phyloP scores from a whole-genome alignment of 2,888 invertebrate genomes.

The Macaria notata region DNA sequence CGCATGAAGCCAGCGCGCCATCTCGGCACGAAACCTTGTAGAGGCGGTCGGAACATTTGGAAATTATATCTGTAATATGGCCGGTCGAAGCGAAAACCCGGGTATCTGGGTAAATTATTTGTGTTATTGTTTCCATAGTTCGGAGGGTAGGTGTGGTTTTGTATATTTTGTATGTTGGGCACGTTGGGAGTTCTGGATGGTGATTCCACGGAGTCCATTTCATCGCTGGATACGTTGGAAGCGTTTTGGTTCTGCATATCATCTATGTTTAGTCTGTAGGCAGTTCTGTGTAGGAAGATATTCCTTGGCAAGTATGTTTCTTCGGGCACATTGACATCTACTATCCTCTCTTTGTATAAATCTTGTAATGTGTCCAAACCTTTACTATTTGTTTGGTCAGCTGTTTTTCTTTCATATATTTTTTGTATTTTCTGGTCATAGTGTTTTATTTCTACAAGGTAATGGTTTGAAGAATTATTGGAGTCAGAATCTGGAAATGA shows the following conservation, averaged over 20 bases:
- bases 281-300: constrained; percentile 52
- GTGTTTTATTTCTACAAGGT: constrained; percentile 2
- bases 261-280: constrained; percentile 55
- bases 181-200: background rate
- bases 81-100: background rate
- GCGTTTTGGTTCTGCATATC: constrained; percentile 24
- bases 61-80: background rate
- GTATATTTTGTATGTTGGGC: background rate
- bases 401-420: constrained; percentile 4
- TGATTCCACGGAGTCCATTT: constrained; percentile 1
- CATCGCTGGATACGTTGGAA: constrained; percentile 3
- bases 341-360: constrained; percentile 46
- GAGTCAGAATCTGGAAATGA: constrained; percentile 1
- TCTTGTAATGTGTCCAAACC: constrained; percentile 56
- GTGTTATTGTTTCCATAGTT: background rate
- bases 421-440: constrained; percentile 8
- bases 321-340: constrained; percentile 54
- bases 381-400: constrained; percentile 35
- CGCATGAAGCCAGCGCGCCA: background rate
- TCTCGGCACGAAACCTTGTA: constrained; percentile 1
- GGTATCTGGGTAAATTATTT: constrained; percentile 6
- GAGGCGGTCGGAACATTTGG: constrained; percentile 1
- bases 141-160: background rate
- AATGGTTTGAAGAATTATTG: constrained; percentile 3
- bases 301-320: constrained; percentile 55